Evolutionary conservation across 2,888 invertebrate species (phyloP).

Genomic region (Thelaira solivaga): DNA sequence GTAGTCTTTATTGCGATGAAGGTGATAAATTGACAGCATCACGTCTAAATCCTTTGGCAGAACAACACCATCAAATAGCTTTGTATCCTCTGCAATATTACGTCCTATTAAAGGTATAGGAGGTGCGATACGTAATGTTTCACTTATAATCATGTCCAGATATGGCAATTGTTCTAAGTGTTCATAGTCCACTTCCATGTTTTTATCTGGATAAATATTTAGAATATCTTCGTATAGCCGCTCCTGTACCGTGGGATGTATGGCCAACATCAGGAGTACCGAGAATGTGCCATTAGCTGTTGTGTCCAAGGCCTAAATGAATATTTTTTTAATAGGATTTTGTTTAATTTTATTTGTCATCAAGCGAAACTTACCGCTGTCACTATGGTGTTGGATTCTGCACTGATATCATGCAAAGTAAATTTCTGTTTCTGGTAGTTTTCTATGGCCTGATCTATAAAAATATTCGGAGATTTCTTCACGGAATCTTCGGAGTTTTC

Average conservation of each 20-base stretch:
- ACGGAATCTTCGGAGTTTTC: constrained; percentile 19
- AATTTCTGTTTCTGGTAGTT: constrained; percentile 59
- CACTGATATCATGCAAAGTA: constrained; percentile 62
- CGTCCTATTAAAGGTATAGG: constrained; percentile 71
- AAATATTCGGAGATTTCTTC: constrained; percentile 62
- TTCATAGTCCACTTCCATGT: constrained; percentile 60
- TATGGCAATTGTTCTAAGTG: constrained; percentile 70
- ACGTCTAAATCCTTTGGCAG: constrained; percentile 71
- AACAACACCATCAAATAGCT: constrained; percentile 67
- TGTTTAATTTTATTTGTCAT: no score
- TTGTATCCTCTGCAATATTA: constrained; percentile 63
- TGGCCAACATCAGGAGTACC: constrained; percentile 65
- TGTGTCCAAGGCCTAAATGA: constrained; percentile 68
- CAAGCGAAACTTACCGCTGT: constrained; percentile 59
- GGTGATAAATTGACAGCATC: constrained; percentile 69
- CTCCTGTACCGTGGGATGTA: constrained; percentile 67
- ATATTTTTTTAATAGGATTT: no score
- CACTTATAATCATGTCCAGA: constrained; percentile 71
- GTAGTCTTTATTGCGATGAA: constrained; percentile 71
- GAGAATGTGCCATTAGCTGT: constrained; percentile 64
- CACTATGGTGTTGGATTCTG: constrained; percentile 64
- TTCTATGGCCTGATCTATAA: constrained; percentile 64
- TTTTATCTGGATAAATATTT: constrained; percentile 55
- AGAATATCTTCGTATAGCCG: constrained; percentile 64
- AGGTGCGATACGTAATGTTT: constrained; percentile 72